phyloP scores from a whole-genome alignment of 1,140 invertebrate genomes.

The Leptinotarsa undecemlineata region DNA sequence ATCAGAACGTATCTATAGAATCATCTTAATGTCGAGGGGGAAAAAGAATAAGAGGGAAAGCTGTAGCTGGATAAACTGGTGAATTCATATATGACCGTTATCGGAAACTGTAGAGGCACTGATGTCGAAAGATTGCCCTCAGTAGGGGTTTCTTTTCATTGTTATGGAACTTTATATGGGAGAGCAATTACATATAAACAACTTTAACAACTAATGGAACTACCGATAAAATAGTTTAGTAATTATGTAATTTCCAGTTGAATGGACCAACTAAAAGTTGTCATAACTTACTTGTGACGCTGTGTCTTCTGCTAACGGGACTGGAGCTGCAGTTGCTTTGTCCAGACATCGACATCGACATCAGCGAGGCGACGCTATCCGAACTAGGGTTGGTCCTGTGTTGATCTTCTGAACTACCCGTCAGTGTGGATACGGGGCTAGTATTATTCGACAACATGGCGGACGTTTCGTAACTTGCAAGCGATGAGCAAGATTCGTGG shows the following conservation, averaged over 20 bases:
- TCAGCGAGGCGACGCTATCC: conserved; percentile 78
- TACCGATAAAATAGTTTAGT: conserved; percentile 10
- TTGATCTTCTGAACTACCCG: conserved; percentile 73
- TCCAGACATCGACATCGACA: conserved; percentile 76
- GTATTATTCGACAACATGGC: conserved; percentile 76
- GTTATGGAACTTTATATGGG: too few species aligned
- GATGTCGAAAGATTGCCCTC: too few species aligned
- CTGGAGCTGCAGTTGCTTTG: conserved; percentile 79
- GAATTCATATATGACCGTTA: too few species aligned
- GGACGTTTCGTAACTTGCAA: conserved; percentile 77
- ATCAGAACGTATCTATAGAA: too few species aligned
- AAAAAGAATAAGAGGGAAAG: too few species aligned
- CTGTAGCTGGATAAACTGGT: too few species aligned
- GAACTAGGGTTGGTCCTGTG: conserved; percentile 63
- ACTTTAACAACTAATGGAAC: conserved; percentile 17
- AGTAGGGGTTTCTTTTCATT: too few species aligned
- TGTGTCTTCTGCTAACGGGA: conserved; percentile 76
- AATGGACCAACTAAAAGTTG: background rate
- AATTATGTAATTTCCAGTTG: conserved; percentile 17
- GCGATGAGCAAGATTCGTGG: conserved; percentile 67
- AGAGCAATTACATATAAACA: too few species aligned
- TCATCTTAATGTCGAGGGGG: too few species aligned
- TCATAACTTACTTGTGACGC: conserved; percentile 72
- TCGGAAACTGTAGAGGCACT: too few species aligned
- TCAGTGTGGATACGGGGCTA: conserved; percentile 85